A percentile compares a stretch with the other conserved stretches of the same genome.
Conservation (phyloP, 2,888 invertebrate genomes). For the Erpobdella octoculata region DNA sequence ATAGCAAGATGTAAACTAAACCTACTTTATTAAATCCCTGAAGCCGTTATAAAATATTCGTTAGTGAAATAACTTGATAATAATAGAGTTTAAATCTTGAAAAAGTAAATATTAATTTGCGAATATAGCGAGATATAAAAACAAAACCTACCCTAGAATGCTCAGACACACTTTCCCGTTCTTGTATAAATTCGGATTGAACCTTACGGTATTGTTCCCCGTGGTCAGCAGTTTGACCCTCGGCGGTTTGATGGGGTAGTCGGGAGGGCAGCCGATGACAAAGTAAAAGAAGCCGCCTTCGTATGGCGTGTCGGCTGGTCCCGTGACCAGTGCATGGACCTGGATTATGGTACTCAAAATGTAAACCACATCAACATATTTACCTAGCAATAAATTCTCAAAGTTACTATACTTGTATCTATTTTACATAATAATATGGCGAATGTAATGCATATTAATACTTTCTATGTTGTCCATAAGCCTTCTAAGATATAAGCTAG, state of each 20-base stretch:
- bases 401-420: no score
- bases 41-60: not conserved
- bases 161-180: conserved; percentile 60
- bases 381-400: not conserved
- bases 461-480: no score
- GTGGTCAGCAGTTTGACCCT: conserved; percentile 60
- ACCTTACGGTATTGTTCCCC: conserved; percentile 58
- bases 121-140: not conserved
- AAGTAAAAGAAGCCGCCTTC: conserved; percentile 57
- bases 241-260: conserved; percentile 58
- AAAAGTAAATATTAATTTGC: not conserved
- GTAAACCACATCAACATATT: not conserved
- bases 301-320: conserved; percentile 61
- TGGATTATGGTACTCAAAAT: conserved; percentile 33
- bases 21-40: conserved; percentile 54
- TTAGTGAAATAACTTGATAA: not conserved
- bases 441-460: no score
- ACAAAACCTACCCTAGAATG: conserved; percentile 55
- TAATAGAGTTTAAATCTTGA: not conserved
- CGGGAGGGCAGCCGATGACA: conserved; percentile 56
- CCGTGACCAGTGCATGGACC: conserved; percentile 58
- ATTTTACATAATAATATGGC: no score
- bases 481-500: no score
- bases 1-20: not conserved
- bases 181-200: conserved; percentile 62